Evolutionary conservation across 1,140 invertebrate species (phyloP), one percentile per base, ranked within the genome.

Genomic region (Macrobrachium nipponense): DNA sequence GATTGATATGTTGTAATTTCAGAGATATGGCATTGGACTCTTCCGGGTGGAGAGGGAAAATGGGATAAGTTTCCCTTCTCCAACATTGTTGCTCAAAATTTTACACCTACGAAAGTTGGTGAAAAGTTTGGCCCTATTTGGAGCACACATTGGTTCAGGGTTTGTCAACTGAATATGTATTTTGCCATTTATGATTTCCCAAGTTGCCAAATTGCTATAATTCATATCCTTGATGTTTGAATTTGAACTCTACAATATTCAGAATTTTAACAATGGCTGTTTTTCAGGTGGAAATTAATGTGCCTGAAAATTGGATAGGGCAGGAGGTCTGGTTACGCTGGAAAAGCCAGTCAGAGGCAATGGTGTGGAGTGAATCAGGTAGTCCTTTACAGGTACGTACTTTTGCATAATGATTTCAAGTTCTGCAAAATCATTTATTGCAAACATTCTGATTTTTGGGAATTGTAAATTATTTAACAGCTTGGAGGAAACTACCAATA

Each of bases 121-220:
- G 23, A 27, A 10, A 60, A n/a, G n/a, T 78, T 59, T 78, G 76
- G 76, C 20, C 76, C 76, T 0, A 78, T 51, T 23, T 78, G 76
- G 76, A 60, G 44, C 59, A 78, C 76, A n/a, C 76, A 85, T 59
- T 85, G 83, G 83, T 85, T 85, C 66, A 78, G 60, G 58, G 66
- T 70, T 51, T 51, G 51, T 6, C 7, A 36, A 36, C 27, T 36
- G 4, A 36, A 36, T 36, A 12, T 51, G 10, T 51, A 51, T 51
- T 51, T 51, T 5, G 44, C 44, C 10, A 10, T n/a, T 51, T 51
- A 10, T 10, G 44, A 51, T 12, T 51, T 51, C 8, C 12, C 5
- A 0, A 51, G 51, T 3, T 8, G 5, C 7, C 3, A 51, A 10
- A 51, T 51, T 51, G 3, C 8, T 51, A 51, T 51, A 2, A 51